phyloP scores from a whole-genome alignment of 2,797 vertebrate genomes.

The Darevskia nairensis region DNA sequence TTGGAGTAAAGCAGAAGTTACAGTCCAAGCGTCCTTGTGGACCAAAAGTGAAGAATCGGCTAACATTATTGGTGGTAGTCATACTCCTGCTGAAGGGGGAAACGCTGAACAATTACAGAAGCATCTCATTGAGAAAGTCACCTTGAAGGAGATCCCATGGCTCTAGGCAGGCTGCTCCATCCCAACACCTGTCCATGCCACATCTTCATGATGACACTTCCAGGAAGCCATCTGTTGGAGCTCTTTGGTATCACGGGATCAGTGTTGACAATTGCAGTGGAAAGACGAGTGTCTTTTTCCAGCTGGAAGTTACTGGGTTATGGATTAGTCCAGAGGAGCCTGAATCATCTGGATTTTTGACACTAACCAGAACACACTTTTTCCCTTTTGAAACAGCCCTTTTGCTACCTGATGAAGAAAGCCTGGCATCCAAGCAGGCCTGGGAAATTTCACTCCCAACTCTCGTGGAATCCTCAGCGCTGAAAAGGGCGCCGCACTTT shows the following conservation, averaged over 20 bases:
- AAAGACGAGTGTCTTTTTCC: background rate
- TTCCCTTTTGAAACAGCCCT: constrained; percentile 59
- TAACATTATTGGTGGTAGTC: background rate
- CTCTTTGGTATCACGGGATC: constrained; percentile 22
- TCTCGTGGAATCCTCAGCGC: constrained; percentile 78
- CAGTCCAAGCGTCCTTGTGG: background rate
- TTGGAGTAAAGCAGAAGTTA: background rate
- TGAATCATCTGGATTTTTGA: background rate
- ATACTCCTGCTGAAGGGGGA: background rate
- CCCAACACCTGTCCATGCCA: background rate
- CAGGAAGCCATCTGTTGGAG: background rate
- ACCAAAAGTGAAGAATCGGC: background rate
- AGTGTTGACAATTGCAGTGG: background rate
- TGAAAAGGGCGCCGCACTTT: constrained; percentile 93
- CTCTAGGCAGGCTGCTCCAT: background rate
- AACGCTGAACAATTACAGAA: background rate
- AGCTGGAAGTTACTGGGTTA: background rate
- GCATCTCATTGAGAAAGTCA: background rate
- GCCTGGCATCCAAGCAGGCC: background rate
- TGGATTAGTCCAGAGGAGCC: background rate
- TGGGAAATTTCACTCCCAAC: background rate
- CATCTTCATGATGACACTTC: background rate
- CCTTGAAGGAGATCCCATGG: constrained; percentile 1
- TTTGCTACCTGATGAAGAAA: background rate
- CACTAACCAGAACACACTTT: constrained; percentile 41